Evolutionary conservation across 2,888 invertebrate genomes (phyloP).

Genomic region (Stenchaetothrips biformis): DNA sequence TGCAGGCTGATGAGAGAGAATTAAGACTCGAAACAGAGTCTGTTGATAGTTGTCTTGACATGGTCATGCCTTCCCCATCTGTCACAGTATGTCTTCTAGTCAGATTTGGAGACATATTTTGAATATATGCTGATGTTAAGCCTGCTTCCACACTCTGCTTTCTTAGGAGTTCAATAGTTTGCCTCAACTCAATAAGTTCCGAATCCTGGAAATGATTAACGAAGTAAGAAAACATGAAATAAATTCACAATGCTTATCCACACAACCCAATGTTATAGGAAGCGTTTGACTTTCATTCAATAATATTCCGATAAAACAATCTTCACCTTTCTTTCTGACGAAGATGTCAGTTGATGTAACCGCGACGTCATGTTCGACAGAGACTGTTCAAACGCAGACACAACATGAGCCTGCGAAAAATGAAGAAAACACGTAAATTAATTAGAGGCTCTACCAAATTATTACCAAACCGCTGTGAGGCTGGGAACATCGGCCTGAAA

Average conservation of each 20-base stretch:
- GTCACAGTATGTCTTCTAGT: conserved; percentile 47
- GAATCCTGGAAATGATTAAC: conserved; percentile 63
- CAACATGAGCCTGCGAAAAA: conserved; percentile 84
- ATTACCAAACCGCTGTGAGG: too few species aligned
- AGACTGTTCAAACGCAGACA: conserved; percentile 96
- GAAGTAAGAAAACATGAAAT: neutral
- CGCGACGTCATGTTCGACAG: conserved; percentile 94
- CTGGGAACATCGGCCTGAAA: too few species aligned
- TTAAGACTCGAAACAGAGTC: conserved; percentile 93
- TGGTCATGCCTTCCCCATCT: conserved; percentile 51
- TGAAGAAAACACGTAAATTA: too few species aligned
- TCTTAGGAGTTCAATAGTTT: conserved; percentile 87
- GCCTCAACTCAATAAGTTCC: conserved; percentile 83
- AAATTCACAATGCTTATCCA: neutral
- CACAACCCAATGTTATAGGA: neutral
- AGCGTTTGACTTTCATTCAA: neutral
- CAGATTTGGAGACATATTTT: conserved; percentile 51
- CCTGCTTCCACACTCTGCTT: conserved; percentile 91
- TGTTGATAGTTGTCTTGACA: conserved; percentile 88
- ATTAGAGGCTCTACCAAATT: too few species aligned
- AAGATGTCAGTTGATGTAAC: conserved; percentile 87
- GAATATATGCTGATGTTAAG: conserved; percentile 55
- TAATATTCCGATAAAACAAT: neutral
- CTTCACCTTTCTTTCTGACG: conserved; percentile 84
- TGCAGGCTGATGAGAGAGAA: conserved; percentile 82